Conservation (phyloP, 2,888 invertebrate species). For the Resseliella maxima region DNA sequence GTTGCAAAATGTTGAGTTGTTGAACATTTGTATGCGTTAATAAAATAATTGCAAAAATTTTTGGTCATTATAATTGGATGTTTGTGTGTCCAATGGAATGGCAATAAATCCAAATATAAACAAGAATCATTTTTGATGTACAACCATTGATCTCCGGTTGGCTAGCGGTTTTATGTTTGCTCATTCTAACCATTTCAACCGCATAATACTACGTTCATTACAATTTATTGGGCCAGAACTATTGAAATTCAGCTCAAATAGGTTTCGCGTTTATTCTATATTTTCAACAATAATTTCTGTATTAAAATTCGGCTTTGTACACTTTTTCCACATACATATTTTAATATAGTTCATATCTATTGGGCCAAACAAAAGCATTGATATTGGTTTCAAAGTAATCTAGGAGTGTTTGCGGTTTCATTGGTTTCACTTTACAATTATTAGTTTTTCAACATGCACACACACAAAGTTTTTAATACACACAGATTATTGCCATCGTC, state of each 20-base stretch:
- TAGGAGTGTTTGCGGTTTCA: background rate
- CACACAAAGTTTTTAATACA: conserved; percentile 11
- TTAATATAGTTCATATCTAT: too few species aligned
- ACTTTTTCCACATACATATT: conserved; percentile 4
- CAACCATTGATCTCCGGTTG: background rate
- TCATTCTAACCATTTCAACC: background rate
- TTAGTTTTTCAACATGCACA: background rate
- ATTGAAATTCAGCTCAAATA: background rate
- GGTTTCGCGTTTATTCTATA: background rate
- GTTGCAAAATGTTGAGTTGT: background rate
- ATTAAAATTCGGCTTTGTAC: too few species aligned
- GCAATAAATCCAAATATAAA: conserved; percentile 4
- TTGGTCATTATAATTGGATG: conserved; percentile 20
- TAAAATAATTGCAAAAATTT: conserved; percentile 25
- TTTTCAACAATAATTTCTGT: too few species aligned
- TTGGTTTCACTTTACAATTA: background rate
- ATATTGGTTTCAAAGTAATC: too few species aligned
- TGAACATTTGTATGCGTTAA: background rate
- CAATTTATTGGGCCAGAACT: background rate
- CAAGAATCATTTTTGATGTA: background rate
- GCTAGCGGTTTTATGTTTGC: too few species aligned
- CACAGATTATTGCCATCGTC: background rate
- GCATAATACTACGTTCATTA: background rate
- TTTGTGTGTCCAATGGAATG: background rate
- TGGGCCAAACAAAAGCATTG: background rate